Percentiles rank a stretch among this genome's conserved stretches.
Conservation (phyloP, 2,888 invertebrate species). For the Poecilus cupreus region DNA sequence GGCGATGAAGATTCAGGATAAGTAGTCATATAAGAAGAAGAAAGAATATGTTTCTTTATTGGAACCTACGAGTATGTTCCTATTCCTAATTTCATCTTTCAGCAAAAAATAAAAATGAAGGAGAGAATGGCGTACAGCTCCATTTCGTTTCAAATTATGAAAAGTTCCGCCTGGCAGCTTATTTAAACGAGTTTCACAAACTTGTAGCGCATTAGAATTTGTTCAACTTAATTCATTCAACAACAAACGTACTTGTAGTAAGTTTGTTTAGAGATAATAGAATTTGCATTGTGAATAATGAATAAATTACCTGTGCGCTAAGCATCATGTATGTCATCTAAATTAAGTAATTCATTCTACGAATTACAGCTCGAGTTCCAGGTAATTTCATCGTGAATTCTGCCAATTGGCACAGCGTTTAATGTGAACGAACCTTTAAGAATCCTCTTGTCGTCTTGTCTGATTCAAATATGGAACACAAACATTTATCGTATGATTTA, state of each 20-base stretch:
- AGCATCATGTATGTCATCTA: neutral
- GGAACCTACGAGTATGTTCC: no score
- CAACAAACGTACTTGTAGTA: neutral
- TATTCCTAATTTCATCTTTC: no score
- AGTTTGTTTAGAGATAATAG: slow-evolving; percentile 34
- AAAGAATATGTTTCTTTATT: no score
- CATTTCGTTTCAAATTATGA: neutral
- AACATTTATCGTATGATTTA: slow-evolving; percentile 36
- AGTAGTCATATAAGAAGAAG: no score
- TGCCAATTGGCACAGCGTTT: slow-evolving; percentile 6
- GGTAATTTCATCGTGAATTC: slow-evolving; percentile 18
- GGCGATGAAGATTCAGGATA: no score
- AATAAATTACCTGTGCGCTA: neutral
- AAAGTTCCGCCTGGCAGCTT: neutral
- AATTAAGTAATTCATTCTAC: slow-evolving; percentile 8
- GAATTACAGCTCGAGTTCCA: slow-evolving; percentile 21
- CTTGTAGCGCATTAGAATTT: neutral
- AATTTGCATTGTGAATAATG: slow-evolving; percentile 30
- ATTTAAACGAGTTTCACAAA: neutral
- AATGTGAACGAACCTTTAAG: slow-evolving; percentile 15
- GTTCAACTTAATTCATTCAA: slow-evolving; percentile 13
- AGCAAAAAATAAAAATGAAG: no score
- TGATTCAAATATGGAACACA: slow-evolving; percentile 22
- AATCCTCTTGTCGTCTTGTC: neutral
- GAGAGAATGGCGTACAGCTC: no score